Evolutionary conservation across 2,113 vertebrate species (phyloP).

Genomic region (Myodes glareolus): DNA sequence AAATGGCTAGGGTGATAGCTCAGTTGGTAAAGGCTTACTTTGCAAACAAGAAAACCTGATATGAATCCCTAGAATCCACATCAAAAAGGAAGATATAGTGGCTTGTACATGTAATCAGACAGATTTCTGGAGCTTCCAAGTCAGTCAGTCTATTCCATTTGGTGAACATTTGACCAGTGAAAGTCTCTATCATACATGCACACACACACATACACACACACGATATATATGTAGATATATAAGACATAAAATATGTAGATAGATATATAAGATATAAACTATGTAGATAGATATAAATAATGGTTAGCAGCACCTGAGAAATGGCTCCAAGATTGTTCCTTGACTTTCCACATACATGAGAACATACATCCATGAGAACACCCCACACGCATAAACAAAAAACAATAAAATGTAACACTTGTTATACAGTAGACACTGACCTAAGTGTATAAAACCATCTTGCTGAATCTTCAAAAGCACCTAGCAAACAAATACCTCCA

Average conservation of each 20-base stretch:
- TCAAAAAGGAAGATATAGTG: neutral
- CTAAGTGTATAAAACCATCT: neutral
- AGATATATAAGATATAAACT: no score
- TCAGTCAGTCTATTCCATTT: neutral
- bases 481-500: neutral
- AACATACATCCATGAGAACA: neutral
- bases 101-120: neutral
- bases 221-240: neutral
- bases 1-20: neutral
- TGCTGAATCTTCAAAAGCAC: neutral
- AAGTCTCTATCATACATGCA: neutral
- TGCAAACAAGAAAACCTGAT: neutral
- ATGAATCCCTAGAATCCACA: neutral
- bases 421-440: neutral
- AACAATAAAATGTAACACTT: neutral
- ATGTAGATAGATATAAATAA: neutral
- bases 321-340: neutral
- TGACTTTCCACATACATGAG: neutral
- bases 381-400: neutral
- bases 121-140: neutral
- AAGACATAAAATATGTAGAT: no score
- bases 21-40: neutral
- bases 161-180: neutral
- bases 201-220: neutral
- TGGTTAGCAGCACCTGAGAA: neutral